Percentiles rank a stretch among this genome's conserved stretches.
These are phyloP conservation scores for Colaptes auratus DNA, from an alignment of 2,113 vertebrate species.

Conservation along the genomic window DNA sequence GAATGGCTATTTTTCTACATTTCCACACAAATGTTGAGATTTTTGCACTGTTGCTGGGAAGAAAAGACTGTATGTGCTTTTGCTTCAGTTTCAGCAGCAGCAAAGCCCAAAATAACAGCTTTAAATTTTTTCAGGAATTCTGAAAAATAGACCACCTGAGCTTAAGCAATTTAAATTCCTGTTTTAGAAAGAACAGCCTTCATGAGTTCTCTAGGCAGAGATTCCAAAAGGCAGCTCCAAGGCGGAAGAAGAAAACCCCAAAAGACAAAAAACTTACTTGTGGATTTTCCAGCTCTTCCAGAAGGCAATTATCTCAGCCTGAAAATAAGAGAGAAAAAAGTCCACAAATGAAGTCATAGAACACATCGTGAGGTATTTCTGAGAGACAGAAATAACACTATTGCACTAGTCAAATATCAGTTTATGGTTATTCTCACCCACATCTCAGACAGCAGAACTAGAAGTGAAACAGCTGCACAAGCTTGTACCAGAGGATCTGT, in stretches of 20 bases:
- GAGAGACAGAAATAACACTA: neutral
- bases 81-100: neutral
- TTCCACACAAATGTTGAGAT: neutral
- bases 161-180: neutral
- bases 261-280: neutral
- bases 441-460: neutral
- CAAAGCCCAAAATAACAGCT: neutral
- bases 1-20: neutral
- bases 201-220: neutral
- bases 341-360: neutral
- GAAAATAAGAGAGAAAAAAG: constrained; percentile 4
- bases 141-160: neutral
- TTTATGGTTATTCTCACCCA: neutral
- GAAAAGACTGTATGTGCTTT: neutral
- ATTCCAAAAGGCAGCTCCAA: neutral
- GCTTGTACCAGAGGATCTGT: neutral
- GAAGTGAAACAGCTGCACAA: neutral
- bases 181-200: neutral
- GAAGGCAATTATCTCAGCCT: neutral
- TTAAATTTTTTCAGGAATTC: neutral
- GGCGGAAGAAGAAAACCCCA: neutral
- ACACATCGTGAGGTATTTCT: neutral
- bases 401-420: neutral
- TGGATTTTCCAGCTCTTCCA: constrained; percentile 10
- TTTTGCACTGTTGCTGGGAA: neutral